phyloP scores from a whole-genome alignment of 2,797 vertebrate genomes.

The Spatula versicolor region DNA sequence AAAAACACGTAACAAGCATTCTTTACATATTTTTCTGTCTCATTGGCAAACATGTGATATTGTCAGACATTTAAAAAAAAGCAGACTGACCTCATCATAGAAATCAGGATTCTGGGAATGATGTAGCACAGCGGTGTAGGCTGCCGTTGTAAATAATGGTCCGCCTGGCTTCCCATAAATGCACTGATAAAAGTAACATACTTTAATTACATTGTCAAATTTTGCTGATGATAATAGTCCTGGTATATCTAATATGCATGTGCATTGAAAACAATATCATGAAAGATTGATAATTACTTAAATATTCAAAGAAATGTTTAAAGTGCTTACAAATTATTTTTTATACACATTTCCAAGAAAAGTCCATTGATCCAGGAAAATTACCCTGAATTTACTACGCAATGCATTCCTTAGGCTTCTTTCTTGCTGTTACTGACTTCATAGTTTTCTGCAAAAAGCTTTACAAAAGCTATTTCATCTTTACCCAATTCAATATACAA shows the following conservation, averaged over 20 bases:
- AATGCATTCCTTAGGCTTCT: background rate
- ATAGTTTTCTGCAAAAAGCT: background rate
- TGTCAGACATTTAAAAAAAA: background rate
- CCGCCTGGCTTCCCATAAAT: conserved; percentile 97
- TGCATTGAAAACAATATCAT: background rate
- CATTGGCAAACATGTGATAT: background rate
- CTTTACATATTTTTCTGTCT: background rate
- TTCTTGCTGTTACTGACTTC: background rate
- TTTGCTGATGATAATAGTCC: background rate
- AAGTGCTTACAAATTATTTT: background rate
- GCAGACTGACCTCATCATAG: conserved; percentile 91
- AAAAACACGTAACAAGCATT: background rate
- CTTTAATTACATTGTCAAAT: conserved; percentile 28
- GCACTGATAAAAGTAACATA: conserved; percentile 81
- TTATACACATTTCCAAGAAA: conserved; percentile 7
- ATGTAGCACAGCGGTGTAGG: conserved; percentile 92
- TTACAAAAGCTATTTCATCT: background rate
- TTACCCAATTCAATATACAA: background rate
- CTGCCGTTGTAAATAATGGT: conserved; percentile 87
- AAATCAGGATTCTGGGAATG: conserved; percentile 98
- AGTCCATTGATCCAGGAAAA: conserved; percentile 35
- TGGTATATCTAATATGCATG: background rate
- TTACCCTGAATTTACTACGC: background rate
- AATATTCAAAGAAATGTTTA: conserved; percentile 17
- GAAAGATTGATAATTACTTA: conserved; percentile 33